Base-by-base conservation (phyloP, 2,888 invertebrate genomes). In the Hirtodrosophila alboralis region DNA sequence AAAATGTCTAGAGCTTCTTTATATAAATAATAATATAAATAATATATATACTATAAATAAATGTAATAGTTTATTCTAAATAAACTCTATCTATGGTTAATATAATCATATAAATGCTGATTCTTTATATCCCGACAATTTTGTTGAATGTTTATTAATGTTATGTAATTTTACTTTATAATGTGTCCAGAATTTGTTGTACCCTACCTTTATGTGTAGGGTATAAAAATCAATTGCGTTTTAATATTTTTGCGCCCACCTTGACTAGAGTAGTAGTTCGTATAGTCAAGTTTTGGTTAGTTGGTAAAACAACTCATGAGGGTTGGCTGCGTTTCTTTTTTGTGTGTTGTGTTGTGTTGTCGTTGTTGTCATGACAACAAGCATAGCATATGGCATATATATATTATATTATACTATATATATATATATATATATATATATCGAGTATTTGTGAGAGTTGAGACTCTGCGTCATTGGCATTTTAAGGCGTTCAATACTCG, bases 171-270 rank as follows among this genome's bases (percentile, higher is more conserved):
- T n/a, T n/a, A n/a, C n/a, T n/a, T n/a, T n/a, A n/a, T n/a, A n/a
- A n/a, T n/a, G n/a, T n/a, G n/a, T n/a, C n/a, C n/a, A n/a, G n/a
- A n/a, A n/a, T n/a, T 23, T 8, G 6, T 23, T 23, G 16, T 57
- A 27, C 43, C 30, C 23, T n/a, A 3, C 0, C n/a, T n/a, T n/a
- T 7, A 5, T 26, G 8, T 53, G n/a, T 28, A 68, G 69, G 59
- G 69, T 69, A 68, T 68, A 69, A 69, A 72, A 73, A 72, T 72
- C 72, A 72, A 73, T 73, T 73, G 70, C 69, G 74, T 37, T 73
- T 73, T 69, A 65, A 58, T 73, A 56, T 73, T 52, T 52, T 56
- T 33, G 65, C 70, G 70, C 58, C 67, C 62, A 74, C 75, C 75
- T 74, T 66, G 73, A 49, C 49, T 27, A 56, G 48, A 65, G n/a